Percentiles rank a stretch among this genome's conserved stretches.
These are phyloP conservation scores for Tachystola acroxantha DNA, from an alignment of 2,888 invertebrate genomes.

Conservation along the genomic window DNA sequence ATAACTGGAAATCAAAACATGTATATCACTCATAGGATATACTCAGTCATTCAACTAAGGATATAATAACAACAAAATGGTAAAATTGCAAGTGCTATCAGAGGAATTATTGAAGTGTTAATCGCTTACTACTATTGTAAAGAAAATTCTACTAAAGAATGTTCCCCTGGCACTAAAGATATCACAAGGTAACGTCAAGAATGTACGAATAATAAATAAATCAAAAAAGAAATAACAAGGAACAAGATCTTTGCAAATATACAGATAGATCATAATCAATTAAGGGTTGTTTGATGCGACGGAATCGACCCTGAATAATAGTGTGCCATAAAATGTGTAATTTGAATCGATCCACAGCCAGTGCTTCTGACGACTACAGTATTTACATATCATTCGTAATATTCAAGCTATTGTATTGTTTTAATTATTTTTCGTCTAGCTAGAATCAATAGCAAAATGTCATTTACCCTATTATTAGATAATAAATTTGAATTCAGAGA, in stretches of 20 bases:
- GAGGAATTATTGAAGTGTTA: conserved; percentile 12
- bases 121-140: conserved; percentile 26
- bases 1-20: conserved; percentile 35
- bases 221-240: conserved; percentile 14
- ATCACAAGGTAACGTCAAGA: conserved; percentile 41
- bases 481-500: conserved; percentile 42
- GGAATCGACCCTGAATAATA: not conserved
- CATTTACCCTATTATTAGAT: conserved; percentile 39
- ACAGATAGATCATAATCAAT: no score
- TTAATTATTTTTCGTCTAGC: conserved; percentile 21
- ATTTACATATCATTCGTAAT: conserved; percentile 19
- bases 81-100: conserved; percentile 28
- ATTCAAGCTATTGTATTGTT: conserved; percentile 18
- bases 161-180: conserved; percentile 32
- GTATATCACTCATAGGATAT: conserved; percentile 32
- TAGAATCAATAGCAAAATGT: conserved; percentile 27
- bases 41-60: conserved; percentile 21
- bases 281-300: no score
- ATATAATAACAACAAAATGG: conserved; percentile 39
- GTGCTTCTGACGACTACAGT: conserved; percentile 23
- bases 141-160: conserved; percentile 23
- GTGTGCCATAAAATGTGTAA: not conserved
- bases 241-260: conserved; percentile 22
- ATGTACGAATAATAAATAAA: conserved; percentile 21
- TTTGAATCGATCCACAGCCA: conserved; percentile 38